These are phyloP conservation scores for Oasisia sp. DNA, from an alignment of 2,888 invertebrate genomes.

Conservation along the genomic window DNA sequence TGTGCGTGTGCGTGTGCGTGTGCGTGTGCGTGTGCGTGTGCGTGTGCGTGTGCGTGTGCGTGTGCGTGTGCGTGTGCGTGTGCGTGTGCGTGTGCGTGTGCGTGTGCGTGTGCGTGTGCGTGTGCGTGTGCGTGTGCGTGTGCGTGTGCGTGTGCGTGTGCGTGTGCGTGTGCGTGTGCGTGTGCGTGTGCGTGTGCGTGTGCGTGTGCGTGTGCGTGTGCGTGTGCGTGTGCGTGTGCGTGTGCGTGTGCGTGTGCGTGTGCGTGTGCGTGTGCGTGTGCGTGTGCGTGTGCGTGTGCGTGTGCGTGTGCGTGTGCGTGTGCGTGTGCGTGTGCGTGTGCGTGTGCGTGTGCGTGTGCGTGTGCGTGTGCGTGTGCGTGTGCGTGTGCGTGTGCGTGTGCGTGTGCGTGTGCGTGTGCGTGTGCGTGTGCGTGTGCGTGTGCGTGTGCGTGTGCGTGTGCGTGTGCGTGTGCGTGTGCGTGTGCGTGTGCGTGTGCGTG, in stretches of 20 bases:
- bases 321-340: neutral
- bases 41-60: neutral
- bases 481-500: too few relatives aligned
- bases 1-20: neutral
- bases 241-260: neutral
- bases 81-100: neutral
- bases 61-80: neutral
- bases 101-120: neutral
- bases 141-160: neutral
- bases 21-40: neutral
- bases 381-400: neutral
- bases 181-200: neutral
- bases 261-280: neutral
- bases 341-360: neutral
- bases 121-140: neutral
- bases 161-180: neutral
- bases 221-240: neutral
- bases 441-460: too few relatives aligned
- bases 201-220: neutral
- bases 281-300: neutral
- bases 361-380: neutral
- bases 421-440: neutral
- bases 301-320: neutral
- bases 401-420: neutral
- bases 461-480: too few relatives aligned